A percentile compares a stretch with the other conserved stretches of the same genome.
Evolutionary conservation across 2,113 vertebrate genomes (phyloP).

Genomic region (Phaethornis superciliosus): DNA sequence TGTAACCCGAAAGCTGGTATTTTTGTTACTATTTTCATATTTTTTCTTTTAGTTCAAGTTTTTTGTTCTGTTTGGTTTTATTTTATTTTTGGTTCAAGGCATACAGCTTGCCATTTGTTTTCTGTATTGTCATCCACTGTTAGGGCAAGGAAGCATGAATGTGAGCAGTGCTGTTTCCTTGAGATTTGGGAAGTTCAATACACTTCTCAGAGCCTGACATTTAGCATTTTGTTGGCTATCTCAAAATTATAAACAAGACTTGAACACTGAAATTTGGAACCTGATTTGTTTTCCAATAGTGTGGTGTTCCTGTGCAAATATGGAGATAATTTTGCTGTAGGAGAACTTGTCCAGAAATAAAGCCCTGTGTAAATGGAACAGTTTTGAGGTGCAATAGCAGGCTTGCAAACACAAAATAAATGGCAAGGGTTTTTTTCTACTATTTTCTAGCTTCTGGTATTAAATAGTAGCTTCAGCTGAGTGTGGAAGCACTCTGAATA

Average conservation of each 20-base stretch:
- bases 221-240: background rate
- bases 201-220: background rate
- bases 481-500: background rate
- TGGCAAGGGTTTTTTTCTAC: too few species aligned
- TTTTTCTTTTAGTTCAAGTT: too few species aligned
- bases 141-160: background rate
- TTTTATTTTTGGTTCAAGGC: background rate
- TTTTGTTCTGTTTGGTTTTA: background rate
- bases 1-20: background rate
- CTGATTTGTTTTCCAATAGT: background rate
- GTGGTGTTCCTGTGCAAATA: background rate
- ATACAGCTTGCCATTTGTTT: background rate
- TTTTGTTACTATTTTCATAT: too few species aligned
- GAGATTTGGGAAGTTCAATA: accelerated
- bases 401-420: background rate
- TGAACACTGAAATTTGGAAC: background rate
- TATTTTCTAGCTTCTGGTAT: background rate
- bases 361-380: background rate
- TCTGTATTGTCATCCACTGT: background rate
- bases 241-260: background rate
- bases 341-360: background rate
- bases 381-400: background rate
- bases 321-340: background rate
- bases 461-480: background rate
- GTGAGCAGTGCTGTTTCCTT: background rate